Conservation (phyloP, 2,888 invertebrate species). For the Heliconius hortense region DNA sequence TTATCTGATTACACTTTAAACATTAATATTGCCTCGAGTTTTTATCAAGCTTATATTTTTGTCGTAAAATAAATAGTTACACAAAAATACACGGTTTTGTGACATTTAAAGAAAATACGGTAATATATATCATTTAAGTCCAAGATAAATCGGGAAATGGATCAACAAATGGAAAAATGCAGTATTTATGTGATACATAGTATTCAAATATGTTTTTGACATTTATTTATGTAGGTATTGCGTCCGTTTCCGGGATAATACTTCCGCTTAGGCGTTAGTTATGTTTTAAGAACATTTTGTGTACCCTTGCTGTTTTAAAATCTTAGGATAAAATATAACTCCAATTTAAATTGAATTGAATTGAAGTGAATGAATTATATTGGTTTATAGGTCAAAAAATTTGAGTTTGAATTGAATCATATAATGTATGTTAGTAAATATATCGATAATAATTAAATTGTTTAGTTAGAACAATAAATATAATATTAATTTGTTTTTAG, state of each 20-base stretch:
- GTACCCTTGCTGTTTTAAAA: too few relatives aligned
- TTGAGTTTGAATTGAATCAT: too few relatives aligned
- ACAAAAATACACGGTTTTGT: not conserved
- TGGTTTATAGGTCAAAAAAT: too few relatives aligned
- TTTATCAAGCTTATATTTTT: not conserved
- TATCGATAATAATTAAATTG: too few relatives aligned
- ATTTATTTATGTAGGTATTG: conserved; percentile 3
- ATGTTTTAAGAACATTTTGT: not conserved
- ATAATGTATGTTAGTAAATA: too few relatives aligned
- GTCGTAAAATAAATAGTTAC: not conserved
- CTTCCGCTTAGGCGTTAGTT: not conserved
- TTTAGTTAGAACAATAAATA: too few relatives aligned
- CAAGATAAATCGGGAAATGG: not conserved
- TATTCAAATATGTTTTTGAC: not conserved
- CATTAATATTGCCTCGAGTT: too few relatives aligned
- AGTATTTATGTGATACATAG: not conserved
- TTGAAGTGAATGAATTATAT: too few relatives aligned
- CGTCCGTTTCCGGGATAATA: conserved; percentile 9
- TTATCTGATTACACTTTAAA: too few relatives aligned
- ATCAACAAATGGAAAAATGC: not conserved
- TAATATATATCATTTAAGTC: not conserved
- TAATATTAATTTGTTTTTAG: too few relatives aligned
- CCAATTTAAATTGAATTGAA: too few relatives aligned
- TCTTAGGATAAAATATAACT: too few relatives aligned
- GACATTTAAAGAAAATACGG: not conserved